phyloP scores from a whole-genome alignment of 2,888 invertebrate genomes.

The Harpalus rubripes region DNA sequence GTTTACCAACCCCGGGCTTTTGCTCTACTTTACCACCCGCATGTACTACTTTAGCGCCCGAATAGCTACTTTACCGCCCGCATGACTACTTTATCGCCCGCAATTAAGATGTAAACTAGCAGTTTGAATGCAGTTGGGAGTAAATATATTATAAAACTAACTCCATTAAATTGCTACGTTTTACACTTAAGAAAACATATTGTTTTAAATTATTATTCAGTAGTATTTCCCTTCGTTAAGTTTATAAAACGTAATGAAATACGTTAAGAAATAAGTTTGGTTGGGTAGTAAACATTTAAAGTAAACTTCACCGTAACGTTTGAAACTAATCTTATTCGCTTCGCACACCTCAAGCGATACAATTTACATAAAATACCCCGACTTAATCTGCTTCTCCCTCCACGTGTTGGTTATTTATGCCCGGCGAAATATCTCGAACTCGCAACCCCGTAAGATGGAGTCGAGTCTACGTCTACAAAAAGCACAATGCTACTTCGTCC shows the following conservation, averaged over 20 bases:
- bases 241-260: background rate
- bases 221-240: background rate
- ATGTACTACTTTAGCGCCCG: no score
- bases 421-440: conserved; percentile 35
- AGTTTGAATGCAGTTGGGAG: no score
- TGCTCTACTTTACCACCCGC: no score
- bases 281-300: conserved; percentile 12
- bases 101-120: no score
- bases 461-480: conserved; percentile 26
- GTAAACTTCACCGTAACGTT: background rate
- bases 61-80: no score
- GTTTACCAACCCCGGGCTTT: no score
- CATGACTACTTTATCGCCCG: no score
- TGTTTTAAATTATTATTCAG: background rate
- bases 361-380: conserved; percentile 59
- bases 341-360: conserved; percentile 52
- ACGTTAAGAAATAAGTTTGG: background rate
- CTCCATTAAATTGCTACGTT: no score
- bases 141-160: no score
- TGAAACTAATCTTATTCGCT: conserved; percentile 43
- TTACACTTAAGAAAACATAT: background rate
- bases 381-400: conserved; percentile 47
- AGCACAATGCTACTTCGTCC: background rate
- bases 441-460: conserved; percentile 57
- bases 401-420: conserved; percentile 59